These are phyloP conservation scores for Schizotus pectinicornis DNA, from an alignment of 2,888 invertebrate genomes.

Conservation along the genomic window DNA sequence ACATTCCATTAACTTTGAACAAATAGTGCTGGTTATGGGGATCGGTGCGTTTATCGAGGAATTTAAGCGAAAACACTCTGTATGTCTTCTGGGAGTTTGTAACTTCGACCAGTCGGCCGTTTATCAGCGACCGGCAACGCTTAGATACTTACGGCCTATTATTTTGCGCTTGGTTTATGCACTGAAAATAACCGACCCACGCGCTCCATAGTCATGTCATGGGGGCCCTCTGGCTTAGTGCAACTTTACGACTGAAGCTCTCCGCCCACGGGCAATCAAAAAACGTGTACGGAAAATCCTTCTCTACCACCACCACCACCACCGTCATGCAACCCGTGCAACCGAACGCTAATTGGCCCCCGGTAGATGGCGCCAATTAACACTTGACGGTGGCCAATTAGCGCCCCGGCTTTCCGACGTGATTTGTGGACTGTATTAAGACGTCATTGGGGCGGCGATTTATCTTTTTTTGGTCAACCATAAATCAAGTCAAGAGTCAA, in stretches of 20 bases:
- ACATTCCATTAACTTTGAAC: not conserved
- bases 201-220: constrained; percentile 44
- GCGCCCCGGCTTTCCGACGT: no score
- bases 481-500: no score
- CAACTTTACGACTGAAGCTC: constrained; percentile 33
- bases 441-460: no score
- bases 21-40: not conserved
- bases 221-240: constrained; percentile 30
- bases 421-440: no score
- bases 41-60: not conserved
- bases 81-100: constrained; percentile 24
- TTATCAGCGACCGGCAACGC: constrained; percentile 35
- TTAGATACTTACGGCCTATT: constrained; percentile 49
- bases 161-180: constrained; percentile 48
- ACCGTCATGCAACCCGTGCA: no score
- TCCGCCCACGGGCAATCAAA: constrained; percentile 9
- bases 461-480: no score
- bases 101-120: constrained; percentile 30
- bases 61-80: not conserved
- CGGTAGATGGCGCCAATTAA: no score
- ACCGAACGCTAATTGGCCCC: no score
- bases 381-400: no score
- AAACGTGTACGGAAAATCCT: not conserved
- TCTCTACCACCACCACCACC: no score
- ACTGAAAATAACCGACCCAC: constrained; percentile 47